Evolutionary conservation across 2,888 invertebrate species (phyloP).

Genomic region (Geophilus truncorum): DNA sequence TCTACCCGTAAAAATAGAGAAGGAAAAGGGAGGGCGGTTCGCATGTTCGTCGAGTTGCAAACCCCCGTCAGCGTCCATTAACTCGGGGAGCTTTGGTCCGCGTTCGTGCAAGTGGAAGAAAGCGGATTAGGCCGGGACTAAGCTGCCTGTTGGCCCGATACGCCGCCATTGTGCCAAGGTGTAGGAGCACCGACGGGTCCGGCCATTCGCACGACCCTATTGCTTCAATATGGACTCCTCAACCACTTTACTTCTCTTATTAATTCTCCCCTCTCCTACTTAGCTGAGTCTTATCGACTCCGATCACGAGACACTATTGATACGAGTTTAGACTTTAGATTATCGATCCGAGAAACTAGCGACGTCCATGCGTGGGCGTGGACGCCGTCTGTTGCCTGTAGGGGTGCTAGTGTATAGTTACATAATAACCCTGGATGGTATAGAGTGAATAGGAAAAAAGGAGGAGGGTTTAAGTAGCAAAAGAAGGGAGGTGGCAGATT

Average conservation of each 20-base stretch:
- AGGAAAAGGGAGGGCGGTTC: background rate
- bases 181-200: conserved; percentile 1
- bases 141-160: background rate
- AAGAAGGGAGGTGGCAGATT: background rate
- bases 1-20: background rate
- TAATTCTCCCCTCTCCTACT: too few species aligned
- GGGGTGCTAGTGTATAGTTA: background rate
- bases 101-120: conserved; percentile 16
- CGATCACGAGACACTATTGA: background rate
- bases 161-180: conserved; percentile 31
- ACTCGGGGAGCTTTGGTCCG: conserved; percentile 4
- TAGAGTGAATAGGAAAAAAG: too few species aligned
- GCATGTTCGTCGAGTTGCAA: background rate
- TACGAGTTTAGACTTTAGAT: background rate
- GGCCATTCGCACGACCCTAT: background rate
- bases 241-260: background rate
- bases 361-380: background rate
- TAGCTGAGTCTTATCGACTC: too few species aligned
- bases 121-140: conserved; percentile 29
- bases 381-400: background rate
- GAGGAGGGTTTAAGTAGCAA: background rate
- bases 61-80: conserved; percentile 28
- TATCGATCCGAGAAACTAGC: background rate
- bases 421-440: background rate
- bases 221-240: background rate